Conservation (phyloP, 2,888 invertebrate species). For the Hirtodrosophila cameraria region DNA sequence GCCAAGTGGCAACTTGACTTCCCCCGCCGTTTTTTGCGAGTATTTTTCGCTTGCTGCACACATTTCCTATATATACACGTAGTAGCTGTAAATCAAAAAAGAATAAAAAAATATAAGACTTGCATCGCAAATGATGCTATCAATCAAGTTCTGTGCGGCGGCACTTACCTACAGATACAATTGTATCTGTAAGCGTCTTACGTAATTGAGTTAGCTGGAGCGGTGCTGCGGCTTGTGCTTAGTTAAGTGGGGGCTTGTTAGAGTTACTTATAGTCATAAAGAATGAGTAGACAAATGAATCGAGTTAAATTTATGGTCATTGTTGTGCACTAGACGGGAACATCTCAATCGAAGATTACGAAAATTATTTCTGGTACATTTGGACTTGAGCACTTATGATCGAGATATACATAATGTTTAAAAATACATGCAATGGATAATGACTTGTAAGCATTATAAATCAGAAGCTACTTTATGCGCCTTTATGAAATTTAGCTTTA, state of each 20-base stretch:
- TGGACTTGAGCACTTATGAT: background rate
- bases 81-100: conserved; percentile 65
- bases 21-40: conserved; percentile 2
- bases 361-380: background rate
- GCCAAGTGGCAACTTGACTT: conserved; percentile 31
- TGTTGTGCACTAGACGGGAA: conserved; percentile 47
- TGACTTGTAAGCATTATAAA: no score
- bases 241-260: conserved; percentile 58
- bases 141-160: conserved; percentile 54
- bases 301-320: conserved; percentile 48
- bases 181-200: conserved; percentile 48
- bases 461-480: no score
- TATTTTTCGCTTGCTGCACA: conserved; percentile 56
- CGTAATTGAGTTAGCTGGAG: conserved; percentile 30
- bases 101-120: conserved; percentile 6
- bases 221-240: conserved; percentile 19
- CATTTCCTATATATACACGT: conserved; percentile 51
- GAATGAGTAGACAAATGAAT: conserved; percentile 46
- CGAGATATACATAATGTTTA: no score
- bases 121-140: conserved; percentile 53
- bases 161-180: conserved; percentile 37
- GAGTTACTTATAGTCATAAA: conserved; percentile 28
- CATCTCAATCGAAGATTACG: conserved; percentile 37
- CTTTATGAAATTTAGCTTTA: no score
- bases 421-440: no score